Percentiles rank a stretch among this genome's conserved stretches.
These are phyloP conservation scores for Rousettus madagascariensis DNA, from an alignment of 2,797 vertebrate species.

Conservation along the genomic window DNA sequence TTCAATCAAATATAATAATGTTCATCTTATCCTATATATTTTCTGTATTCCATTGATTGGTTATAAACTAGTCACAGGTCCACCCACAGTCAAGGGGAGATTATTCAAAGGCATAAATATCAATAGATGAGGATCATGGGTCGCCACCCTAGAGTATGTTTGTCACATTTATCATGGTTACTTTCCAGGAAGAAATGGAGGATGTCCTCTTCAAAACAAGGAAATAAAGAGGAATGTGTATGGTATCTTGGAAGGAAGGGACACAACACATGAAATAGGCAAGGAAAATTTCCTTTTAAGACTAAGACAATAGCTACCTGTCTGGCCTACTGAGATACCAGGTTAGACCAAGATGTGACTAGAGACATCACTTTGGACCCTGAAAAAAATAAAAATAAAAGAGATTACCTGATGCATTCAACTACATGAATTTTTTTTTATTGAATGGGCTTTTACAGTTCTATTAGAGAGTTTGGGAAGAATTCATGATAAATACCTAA, in stretches of 20 bases:
- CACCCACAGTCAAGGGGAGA: neutral
- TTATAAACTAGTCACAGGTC: neutral
- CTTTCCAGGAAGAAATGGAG: neutral
- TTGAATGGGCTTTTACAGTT: neutral
- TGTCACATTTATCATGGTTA: neutral
- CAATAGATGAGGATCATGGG: neutral
- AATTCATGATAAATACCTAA: neutral
- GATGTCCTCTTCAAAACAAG: neutral
- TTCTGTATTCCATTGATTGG: neutral
- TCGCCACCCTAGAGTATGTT: neutral
- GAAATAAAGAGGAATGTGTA: neutral
- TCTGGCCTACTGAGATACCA: neutral
- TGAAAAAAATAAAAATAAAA: neutral
- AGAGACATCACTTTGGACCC: neutral
- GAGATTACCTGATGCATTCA: neutral
- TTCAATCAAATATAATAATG: neutral
- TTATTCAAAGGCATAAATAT: neutral
- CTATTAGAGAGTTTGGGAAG: neutral
- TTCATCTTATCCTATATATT: neutral
- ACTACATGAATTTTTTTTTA: neutral
- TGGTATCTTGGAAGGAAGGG: neutral
- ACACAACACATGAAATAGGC: neutral
- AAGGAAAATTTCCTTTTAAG: neutral
- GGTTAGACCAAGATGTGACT: neutral
- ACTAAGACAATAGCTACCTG: neutral